Conservation (phyloP, 1,140 invertebrate genomes). For the Mercenaria mercenaria region DNA sequence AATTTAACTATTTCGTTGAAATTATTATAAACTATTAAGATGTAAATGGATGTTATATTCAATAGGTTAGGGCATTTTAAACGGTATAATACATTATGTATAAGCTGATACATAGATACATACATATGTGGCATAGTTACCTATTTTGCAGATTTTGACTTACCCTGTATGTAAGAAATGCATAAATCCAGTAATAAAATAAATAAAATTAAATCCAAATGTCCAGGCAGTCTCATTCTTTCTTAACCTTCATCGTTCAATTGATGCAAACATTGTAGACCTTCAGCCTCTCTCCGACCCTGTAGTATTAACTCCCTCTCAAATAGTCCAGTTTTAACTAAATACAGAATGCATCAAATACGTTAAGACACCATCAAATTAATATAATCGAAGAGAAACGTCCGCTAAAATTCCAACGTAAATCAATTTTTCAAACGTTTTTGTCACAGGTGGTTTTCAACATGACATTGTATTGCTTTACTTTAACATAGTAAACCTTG, state of each 20-base stretch:
- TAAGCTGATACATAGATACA: no score
- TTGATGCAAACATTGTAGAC: neutral
- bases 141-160: no score
- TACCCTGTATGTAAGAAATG: slow-evolving; percentile 5
- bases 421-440: slow-evolving; percentile 18
- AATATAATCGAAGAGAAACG: neutral
- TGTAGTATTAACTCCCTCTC: neutral
- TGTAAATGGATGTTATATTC: no score
- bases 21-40: no score
- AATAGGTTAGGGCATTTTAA: no score
- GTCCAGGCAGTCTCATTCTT: neutral
- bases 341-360: neutral
- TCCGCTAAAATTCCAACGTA: neutral
- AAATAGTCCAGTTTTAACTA: neutral
- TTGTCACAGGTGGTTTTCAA: slow-evolving; percentile 27
- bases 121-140: no score
- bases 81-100: no score
- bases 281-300: neutral
- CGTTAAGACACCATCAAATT: neutral
- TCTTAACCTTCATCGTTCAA: slow-evolving; percentile 20
- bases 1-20: no score
- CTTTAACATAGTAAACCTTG: neutral
- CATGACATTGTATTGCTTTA: neutral
- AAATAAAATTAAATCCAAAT: slow-evolving; percentile 26
- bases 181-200: slow-evolving; percentile 35